phyloP scores from a whole-genome alignment of 2,113 vertebrate genomes.

The Vimba vimba region DNA sequence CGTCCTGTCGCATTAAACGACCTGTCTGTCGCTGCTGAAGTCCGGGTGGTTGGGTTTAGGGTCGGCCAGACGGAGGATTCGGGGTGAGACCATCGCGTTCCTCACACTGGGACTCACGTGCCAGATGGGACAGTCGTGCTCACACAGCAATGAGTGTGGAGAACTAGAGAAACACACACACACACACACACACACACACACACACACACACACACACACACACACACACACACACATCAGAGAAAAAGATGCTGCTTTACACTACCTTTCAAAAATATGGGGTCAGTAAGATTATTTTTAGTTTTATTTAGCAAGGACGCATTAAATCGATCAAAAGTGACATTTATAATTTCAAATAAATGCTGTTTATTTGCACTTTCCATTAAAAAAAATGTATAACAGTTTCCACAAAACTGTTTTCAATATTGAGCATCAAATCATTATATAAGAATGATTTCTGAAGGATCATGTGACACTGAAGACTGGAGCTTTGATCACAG shows the following conservation, averaged over 20 bases:
- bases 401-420: background rate
- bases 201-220: slow-evolving; percentile 23
- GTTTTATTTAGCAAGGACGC: background rate
- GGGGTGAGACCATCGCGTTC: slow-evolving; percentile 50
- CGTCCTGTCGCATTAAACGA: background rate
- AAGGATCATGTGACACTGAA: background rate
- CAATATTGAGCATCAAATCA: background rate
- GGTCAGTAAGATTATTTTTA: too few relatives aligned
- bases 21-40: slow-evolving; percentile 65
- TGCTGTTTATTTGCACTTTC: background rate
- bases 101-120: slow-evolving; percentile 50
- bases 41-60: slow-evolving; percentile 66
- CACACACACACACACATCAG: background rate
- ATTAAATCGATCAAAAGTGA: background rate
- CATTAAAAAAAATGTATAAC: background rate
- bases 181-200: slow-evolving; percentile 20
- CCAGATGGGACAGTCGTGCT: slow-evolving; percentile 65
- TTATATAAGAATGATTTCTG: background rate
- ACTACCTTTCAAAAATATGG: too few relatives aligned
- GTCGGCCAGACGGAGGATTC: slow-evolving; percentile 67
- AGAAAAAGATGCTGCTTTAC: too few relatives aligned
- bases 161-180: slow-evolving; percentile 55
- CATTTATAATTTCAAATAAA: background rate
- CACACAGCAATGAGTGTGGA: slow-evolving; percentile 60
- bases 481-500: background rate